These are phyloP conservation scores for Porites australiensis DNA, from an alignment of 64 coral and sea anemone genomes.

Conservation along the genomic window DNA sequence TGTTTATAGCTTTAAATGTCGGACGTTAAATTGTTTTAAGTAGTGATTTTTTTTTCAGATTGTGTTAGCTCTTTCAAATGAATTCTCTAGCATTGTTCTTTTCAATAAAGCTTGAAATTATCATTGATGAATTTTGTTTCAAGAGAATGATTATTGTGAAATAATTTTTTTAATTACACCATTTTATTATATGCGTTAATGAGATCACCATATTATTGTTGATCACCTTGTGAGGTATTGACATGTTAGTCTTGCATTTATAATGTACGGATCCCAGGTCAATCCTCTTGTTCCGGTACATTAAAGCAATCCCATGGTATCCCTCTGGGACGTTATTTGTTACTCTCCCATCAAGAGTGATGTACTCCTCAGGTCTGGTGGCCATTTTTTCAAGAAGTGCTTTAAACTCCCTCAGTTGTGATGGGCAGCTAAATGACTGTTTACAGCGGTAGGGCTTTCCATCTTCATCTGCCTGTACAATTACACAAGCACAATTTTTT, in stretches of 20 bases:
- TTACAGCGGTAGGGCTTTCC: slow-evolving; percentile 40
- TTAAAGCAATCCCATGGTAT: slow-evolving; percentile 48
- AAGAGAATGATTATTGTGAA: background rate
- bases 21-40: no score
- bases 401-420: slow-evolving; percentile 42
- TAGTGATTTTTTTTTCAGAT: no score
- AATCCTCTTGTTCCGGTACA: slow-evolving; percentile 53
- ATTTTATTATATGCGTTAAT: no score
- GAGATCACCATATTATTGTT: no score
- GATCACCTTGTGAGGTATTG: slow-evolving; percentile 43
- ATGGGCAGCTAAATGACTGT: slow-evolving; percentile 51
- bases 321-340: slow-evolving; percentile 52
- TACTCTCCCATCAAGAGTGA: slow-evolving; percentile 31
- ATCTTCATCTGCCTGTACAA: slow-evolving; percentile 36
- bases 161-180: no score
- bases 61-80: no score
- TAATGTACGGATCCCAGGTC: slow-evolving; percentile 48
- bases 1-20: no score
- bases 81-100: no score
- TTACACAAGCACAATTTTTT: no score
- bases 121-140: slow-evolving; percentile 6
- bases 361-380: slow-evolving; percentile 54
- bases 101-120: no score
- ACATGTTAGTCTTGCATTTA: slow-evolving; percentile 73
- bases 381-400: slow-evolving; percentile 47